phyloP scores from a whole-genome alignment of 2,888 invertebrate genomes.

The Schrankia costaestrigalis region DNA sequence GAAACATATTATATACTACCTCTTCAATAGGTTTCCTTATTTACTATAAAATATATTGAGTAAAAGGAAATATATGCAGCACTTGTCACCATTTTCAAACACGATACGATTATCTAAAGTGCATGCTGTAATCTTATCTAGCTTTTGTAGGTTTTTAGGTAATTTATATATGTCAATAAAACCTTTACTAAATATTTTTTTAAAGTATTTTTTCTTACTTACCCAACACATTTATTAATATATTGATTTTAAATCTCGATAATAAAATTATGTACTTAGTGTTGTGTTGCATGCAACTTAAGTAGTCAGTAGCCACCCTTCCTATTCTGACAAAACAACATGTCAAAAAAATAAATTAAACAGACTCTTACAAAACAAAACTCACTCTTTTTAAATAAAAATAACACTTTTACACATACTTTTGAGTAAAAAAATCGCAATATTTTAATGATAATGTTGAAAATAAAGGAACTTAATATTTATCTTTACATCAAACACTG shows the following conservation, averaged over 20 bases:
- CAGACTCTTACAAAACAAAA: too few species aligned
- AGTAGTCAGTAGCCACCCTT: neutral
- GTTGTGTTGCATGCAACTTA: constrained; percentile 5
- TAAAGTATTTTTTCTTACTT: too few species aligned
- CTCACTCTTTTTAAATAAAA: too few species aligned
- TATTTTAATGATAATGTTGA: neutral
- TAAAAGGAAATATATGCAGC: constrained; percentile 28
- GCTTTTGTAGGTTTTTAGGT: constrained; percentile 20
- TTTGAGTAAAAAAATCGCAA: too few species aligned
- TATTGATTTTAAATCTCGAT: too few species aligned
- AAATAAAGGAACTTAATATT: constrained; percentile 6
- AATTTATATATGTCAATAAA: neutral
- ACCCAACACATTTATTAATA: too few species aligned
- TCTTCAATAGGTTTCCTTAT: neutral
- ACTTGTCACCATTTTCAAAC: constrained; percentile 38
- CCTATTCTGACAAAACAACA: constrained; percentile 1
- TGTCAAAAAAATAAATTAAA: neutral
- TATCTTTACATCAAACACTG: constrained; percentile 16
- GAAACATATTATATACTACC: neutral
- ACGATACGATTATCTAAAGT: constrained; percentile 30
- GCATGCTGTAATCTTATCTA: constrained; percentile 35
- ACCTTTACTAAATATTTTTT: too few species aligned
- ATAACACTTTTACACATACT: too few species aligned
- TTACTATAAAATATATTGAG: neutral
- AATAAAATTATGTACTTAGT: neutral